phyloP scores from a whole-genome alignment of 2,797 vertebrate species.

The Serranus cabrilla region DNA sequence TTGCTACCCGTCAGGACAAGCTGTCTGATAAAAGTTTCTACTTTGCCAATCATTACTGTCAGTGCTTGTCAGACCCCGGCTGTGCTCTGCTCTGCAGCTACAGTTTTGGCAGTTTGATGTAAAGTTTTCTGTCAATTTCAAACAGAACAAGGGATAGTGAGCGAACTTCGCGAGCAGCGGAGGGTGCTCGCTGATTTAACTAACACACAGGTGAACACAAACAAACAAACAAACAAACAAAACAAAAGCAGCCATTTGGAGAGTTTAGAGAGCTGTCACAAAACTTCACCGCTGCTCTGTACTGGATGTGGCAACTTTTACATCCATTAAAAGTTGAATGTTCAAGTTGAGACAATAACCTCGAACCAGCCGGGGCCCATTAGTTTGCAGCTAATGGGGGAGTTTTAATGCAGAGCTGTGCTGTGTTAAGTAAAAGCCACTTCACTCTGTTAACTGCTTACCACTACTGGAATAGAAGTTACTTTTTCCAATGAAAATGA shows the following conservation, averaged over 20 bases:
- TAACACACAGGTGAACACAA: constrained; percentile 7
- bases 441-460: constrained; percentile 31
- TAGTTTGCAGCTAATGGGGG: constrained; percentile 22
- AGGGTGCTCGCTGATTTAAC: constrained; percentile 12
- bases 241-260: neutral
- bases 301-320: constrained; percentile 2
- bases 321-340: constrained; percentile 8
- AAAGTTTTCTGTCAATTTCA: constrained; percentile 42
- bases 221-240: constrained; percentile 20
- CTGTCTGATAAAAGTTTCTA: constrained; percentile 47
- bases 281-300: constrained; percentile 1
- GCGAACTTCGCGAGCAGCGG: constrained; percentile 32
- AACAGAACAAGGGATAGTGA: constrained; percentile 11
- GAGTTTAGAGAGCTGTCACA: neutral
- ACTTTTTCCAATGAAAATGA: constrained; percentile 6
- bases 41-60: constrained; percentile 56
- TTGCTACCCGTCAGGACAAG: constrained; percentile 44
- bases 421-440: constrained; percentile 29
- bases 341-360: constrained; percentile 17
- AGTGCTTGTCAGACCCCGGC: constrained; percentile 22
- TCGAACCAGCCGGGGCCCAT: neutral
- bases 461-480: neutral
- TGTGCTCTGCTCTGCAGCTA: neutral
- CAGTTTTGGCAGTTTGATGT: constrained; percentile 30
- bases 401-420: constrained; percentile 11